Conservation (phyloP, 2,113 vertebrate genomes). For the Apteryx mantelli region DNA sequence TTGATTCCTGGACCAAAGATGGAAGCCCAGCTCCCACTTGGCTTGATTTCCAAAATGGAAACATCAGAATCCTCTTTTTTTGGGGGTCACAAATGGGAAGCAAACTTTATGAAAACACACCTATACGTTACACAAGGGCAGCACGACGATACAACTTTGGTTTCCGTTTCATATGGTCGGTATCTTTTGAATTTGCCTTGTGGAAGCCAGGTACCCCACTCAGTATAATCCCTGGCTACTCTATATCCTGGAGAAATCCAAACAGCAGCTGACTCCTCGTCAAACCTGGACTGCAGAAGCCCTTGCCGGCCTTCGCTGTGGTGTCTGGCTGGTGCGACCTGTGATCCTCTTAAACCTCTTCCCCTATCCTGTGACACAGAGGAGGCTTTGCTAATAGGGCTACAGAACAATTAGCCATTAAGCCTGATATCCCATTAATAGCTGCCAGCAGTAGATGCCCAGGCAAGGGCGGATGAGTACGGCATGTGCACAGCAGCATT, state of each 20-base stretch:
- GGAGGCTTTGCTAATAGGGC: not conserved
- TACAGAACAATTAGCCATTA: not conserved
- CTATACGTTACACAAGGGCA: not conserved
- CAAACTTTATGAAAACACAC: not conserved
- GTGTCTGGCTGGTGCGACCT: not conserved
- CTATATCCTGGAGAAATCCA: fast-evolving
- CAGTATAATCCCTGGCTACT: fast-evolving
- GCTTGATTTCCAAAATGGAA: not conserved
- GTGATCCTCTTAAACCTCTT: slow-evolving; percentile 17
- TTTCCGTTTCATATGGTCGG: not conserved
- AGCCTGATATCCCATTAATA: slow-evolving; percentile 48
- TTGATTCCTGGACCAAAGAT: too few species aligned
- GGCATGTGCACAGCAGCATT: fast-evolving
- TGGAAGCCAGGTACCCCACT: fast-evolving
- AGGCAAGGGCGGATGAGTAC: not conserved
- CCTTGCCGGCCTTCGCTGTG: not conserved
- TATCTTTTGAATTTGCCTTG: fast-evolving
- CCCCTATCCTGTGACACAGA: not conserved
- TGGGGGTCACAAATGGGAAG: not conserved
- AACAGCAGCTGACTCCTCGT: not conserved
- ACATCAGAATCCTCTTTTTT: not conserved
- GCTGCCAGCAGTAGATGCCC: not conserved
- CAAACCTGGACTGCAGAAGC: not conserved
- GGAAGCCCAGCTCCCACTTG: too few species aligned
- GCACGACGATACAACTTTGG: fast-evolving